Evolutionary conservation across 2,113 vertebrate species (phyloP).

Genomic region (Lampris incognitus): DNA sequence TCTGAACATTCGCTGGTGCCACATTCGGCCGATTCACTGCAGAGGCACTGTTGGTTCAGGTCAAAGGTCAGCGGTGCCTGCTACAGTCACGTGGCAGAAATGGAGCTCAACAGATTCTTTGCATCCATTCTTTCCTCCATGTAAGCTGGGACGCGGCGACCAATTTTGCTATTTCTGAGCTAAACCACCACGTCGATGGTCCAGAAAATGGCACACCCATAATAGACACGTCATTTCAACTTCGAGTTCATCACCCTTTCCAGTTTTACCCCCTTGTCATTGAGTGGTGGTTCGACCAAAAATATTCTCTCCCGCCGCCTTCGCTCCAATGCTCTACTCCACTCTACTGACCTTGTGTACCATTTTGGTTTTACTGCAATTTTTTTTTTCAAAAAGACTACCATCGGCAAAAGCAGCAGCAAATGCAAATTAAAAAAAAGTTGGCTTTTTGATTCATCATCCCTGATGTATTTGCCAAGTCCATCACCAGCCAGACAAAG

Average conservation of each 20-base stretch:
- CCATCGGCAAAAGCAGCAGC: not conserved
- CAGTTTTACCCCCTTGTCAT: not conserved
- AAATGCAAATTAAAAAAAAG: not conserved
- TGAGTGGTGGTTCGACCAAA: not conserved
- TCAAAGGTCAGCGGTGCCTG: constrained; percentile 20
- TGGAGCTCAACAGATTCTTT: not conserved
- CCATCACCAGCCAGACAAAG: constrained; percentile 6
- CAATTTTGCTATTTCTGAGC: not conserved
- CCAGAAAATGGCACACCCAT: not conserved
- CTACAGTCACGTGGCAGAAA: not conserved
- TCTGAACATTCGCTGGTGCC: constrained; percentile 10
- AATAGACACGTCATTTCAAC: not conserved
- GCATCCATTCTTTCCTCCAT: too few relatives aligned
- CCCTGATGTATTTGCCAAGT: constrained; percentile 13
- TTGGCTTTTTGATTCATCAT: not conserved
- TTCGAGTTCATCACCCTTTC: not conserved
- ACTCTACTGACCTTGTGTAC: not conserved
- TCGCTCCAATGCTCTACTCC: not conserved
- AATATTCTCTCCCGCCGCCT: not conserved
- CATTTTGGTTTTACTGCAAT: not conserved
- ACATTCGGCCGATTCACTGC: constrained; percentile 6
- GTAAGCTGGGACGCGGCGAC: not conserved
- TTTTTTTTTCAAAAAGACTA: too few relatives aligned
- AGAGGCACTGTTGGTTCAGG: constrained; percentile 15
- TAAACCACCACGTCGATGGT: not conserved